Conservation (phyloP, 2,113 vertebrate species). For the Procavia capensis region DNA sequence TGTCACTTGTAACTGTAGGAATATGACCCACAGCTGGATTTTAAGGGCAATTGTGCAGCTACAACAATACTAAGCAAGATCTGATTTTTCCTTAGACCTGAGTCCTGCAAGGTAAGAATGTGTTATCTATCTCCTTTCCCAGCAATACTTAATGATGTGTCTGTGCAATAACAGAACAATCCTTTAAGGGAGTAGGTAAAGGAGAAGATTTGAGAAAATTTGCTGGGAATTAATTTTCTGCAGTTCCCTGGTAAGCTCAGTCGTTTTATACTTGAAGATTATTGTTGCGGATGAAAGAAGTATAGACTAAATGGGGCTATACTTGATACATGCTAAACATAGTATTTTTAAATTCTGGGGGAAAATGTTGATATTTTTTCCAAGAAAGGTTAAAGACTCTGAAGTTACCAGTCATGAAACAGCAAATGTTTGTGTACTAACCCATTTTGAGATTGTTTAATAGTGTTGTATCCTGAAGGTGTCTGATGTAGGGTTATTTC, state of each 20-base stretch:
- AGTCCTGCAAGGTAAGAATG: conserved; percentile 15
- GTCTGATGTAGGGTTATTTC: conserved; percentile 62
- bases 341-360: conserved; percentile 25
- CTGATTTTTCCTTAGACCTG: conserved; percentile 68
- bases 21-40: conserved; percentile 50
- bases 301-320: conserved; percentile 33
- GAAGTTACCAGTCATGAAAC: conserved; percentile 56
- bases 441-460: conserved; percentile 60
- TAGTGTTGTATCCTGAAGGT: conserved; percentile 54
- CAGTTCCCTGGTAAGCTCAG: conserved; percentile 8
- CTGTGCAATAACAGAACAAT: conserved; percentile 5
- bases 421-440: conserved; percentile 51
- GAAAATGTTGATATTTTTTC: conserved; percentile 58
- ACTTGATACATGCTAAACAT: conserved; percentile 39
- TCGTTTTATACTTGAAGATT: conserved; percentile 58
- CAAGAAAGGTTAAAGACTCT: conserved; percentile 49
- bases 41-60: conserved; percentile 66
- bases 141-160: conserved; percentile 53
- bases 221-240: conserved; percentile 56
- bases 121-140: conserved; percentile 30
- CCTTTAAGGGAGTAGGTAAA: conserved; percentile 47
- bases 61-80: conserved; percentile 59
- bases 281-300: conserved; percentile 63
- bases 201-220: conserved; percentile 56
- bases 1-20: conserved; percentile 25